A percentile compares a stretch with the other conserved stretches of the same genome.
phyloP scores from a whole-genome alignment of 2,797 vertebrate genomes.

The Trachurus trachurus region DNA sequence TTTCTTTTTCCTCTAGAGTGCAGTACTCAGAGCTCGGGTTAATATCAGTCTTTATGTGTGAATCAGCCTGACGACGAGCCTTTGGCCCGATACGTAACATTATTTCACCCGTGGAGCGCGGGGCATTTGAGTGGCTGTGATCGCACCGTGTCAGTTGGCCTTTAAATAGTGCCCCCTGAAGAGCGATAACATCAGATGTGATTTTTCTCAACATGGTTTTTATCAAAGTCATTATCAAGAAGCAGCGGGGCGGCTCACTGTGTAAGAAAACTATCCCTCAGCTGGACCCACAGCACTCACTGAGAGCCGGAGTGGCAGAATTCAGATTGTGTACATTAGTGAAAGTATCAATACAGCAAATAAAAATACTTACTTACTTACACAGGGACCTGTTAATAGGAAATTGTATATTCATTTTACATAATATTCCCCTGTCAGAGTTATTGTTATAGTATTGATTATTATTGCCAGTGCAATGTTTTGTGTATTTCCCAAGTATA shows the following conservation, averaged over 20 bases:
- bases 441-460: not conserved
- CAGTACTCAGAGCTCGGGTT: slow-evolving; percentile 7
- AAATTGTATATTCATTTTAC: not conserved
- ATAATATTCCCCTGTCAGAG: not conserved
- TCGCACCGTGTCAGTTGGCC: slow-evolving; percentile 30
- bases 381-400: not conserved
- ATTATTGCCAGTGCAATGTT: not conserved
- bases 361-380: not conserved
- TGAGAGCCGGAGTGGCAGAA: not conserved
- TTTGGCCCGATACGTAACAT: slow-evolving; percentile 8
- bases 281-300: not conserved
- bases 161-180: slow-evolving; percentile 38
- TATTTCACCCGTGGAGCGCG: slow-evolving; percentile 4
- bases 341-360: not conserved
- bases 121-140: slow-evolving; percentile 21
- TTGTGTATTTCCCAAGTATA: not conserved
- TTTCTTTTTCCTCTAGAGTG: not conserved
- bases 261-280: slow-evolving; percentile 26
- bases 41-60: slow-evolving; percentile 3
- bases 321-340: not conserved
- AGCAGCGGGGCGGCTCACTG: slow-evolving; percentile 22
- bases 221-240: slow-evolving; percentile 56
- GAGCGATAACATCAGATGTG: slow-evolving; percentile 31
- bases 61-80: not conserved
- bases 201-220: slow-evolving; percentile 50